These are phyloP conservation scores for Eupelmus urozonus DNA, from an alignment of 2,888 invertebrate genomes.

Conservation along the genomic window DNA sequence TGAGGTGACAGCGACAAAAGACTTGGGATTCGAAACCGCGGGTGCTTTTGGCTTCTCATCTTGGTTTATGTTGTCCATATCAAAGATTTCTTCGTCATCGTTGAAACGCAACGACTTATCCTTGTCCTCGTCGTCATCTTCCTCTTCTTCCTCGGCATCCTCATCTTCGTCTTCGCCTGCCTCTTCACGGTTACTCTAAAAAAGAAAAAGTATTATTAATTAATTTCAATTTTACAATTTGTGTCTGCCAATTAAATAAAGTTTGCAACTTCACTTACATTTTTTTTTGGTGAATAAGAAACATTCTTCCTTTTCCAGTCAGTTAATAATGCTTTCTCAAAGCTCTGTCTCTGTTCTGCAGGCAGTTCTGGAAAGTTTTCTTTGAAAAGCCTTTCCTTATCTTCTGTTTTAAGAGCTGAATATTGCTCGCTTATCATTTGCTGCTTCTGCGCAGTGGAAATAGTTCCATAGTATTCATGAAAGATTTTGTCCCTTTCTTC, in stretches of 20 bases:
- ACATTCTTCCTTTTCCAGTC: slow-evolving; percentile 75
- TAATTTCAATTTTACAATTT: no score
- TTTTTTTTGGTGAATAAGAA: slow-evolving; percentile 47
- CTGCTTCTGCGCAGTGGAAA: slow-evolving; percentile 73
- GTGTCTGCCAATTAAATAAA: background rate
- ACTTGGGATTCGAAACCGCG: slow-evolving; percentile 71
- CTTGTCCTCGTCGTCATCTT: slow-evolving; percentile 72
- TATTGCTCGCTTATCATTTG: slow-evolving; percentile 75
- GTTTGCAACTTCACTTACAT: slow-evolving; percentile 11
- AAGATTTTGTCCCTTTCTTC: slow-evolving; percentile 74
- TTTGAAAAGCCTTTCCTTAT: slow-evolving; percentile 74
- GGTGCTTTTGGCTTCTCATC: slow-evolving; percentile 65
- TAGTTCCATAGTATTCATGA: slow-evolving; percentile 70
- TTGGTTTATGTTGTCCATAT: slow-evolving; percentile 84
- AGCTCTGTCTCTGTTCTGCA: slow-evolving; percentile 79
- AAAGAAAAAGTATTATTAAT: background rate
- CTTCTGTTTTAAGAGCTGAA: slow-evolving; percentile 73
- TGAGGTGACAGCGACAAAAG: slow-evolving; percentile 79
- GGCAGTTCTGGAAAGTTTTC: slow-evolving; percentile 75
- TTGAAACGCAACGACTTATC: slow-evolving; percentile 67
- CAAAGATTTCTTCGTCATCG: slow-evolving; percentile 83
- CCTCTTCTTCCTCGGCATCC: slow-evolving; percentile 68
- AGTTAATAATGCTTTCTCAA: slow-evolving; percentile 78
- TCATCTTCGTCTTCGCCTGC: slow-evolving; percentile 47
- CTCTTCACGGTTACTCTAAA: slow-evolving; percentile 39